These are phyloP conservation scores for Melanophora roralis DNA, from an alignment of 2,888 invertebrate genomes.

Conservation along the genomic window DNA sequence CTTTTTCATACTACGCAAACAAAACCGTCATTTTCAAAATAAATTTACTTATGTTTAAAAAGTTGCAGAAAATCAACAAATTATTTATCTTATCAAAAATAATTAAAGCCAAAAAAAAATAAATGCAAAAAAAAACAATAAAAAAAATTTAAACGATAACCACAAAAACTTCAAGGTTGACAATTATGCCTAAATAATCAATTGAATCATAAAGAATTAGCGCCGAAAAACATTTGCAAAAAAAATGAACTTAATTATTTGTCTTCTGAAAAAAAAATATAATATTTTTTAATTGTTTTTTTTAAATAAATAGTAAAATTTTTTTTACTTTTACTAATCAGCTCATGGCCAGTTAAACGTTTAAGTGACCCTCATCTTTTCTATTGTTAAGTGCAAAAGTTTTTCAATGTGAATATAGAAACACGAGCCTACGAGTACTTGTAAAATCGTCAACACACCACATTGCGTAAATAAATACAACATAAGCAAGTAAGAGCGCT, in stretches of 20 bases:
- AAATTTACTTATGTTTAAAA: background rate
- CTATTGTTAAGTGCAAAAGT: background rate
- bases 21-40: background rate
- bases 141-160: background rate
- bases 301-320: slow-evolving; percentile 7
- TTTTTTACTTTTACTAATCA: background rate
- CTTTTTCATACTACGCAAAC: slow-evolving; percentile 15
- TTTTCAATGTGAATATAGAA: background rate
- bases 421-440: background rate
- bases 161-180: background rate
- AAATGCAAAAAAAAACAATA: background rate
- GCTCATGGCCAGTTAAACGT: slow-evolving; percentile 53
- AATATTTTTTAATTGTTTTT: too few species aligned
- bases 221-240: background rate
- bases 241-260: background rate
- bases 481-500: too few species aligned
- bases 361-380: slow-evolving; percentile 43
- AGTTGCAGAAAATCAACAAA: slow-evolving; percentile 12
- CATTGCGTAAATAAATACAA: background rate
- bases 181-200: slow-evolving; percentile 28
- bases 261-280: background rate
- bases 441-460: background rate
- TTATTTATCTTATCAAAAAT: slow-evolving; percentile 34
- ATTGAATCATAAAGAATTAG: slow-evolving; percentile 25
- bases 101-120: background rate